These are phyloP conservation scores for Cataglyphis livida DNA, from an alignment of 2,888 invertebrate species.

Conservation along the genomic window DNA sequence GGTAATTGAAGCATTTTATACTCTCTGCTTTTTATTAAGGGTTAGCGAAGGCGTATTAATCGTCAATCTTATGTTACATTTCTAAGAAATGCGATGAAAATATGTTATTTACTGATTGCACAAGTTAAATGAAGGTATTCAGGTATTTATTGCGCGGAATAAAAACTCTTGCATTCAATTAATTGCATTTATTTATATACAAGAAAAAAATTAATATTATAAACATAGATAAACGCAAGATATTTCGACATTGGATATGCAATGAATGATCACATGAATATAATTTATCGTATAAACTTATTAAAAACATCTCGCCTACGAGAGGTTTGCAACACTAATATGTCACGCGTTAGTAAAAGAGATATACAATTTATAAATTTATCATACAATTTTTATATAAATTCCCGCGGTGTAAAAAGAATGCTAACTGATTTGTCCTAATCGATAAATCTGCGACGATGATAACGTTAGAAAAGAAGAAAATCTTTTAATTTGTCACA, in stretches of 20 bases:
- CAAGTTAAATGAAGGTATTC: constrained; percentile 3
- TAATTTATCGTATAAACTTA: constrained; percentile 32
- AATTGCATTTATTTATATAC: constrained; percentile 21
- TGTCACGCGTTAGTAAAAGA: constrained; percentile 30
- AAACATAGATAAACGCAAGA: not conserved
- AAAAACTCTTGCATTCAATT: constrained; percentile 22
- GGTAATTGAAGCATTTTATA: not conserved
- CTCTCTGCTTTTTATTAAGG: not conserved
- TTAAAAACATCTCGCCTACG: constrained; percentile 23
- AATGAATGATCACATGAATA: not conserved
- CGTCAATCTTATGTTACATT: constrained; percentile 5
- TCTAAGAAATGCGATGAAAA: constrained; percentile 11
- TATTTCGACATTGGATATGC: constrained; percentile 28
- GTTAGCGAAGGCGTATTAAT: not conserved
- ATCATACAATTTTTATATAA: constrained; percentile 28
- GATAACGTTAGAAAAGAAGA: not conserved
- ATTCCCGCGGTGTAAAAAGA: not conserved
- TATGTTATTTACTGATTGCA: not conserved
- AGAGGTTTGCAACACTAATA: constrained; percentile 51
- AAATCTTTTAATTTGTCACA: not conserved
- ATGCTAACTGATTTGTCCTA: constrained; percentile 34
- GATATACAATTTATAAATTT: constrained; percentile 47
- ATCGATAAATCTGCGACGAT: not conserved
- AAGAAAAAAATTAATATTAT: constrained; percentile 9
- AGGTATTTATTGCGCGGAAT: not conserved